Base-by-base conservation (phyloP, 2,113 vertebrate genomes). In the Pionites leucogaster region DNA sequence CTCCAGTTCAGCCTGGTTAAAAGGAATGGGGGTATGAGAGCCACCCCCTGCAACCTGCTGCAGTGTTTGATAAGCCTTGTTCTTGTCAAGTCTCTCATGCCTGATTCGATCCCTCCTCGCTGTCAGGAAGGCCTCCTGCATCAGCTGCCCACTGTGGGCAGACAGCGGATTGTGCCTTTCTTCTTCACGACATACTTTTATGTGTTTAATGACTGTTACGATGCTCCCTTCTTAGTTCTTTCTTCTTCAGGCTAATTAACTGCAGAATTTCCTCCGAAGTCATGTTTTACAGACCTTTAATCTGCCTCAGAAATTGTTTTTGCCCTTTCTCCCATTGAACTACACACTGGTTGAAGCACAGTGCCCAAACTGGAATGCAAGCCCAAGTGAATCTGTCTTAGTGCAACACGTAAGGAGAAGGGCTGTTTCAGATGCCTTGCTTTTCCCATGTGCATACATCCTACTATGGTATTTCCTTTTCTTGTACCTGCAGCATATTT, bases 61-160 rank as follows among this genome's bases (percentile, higher is more conserved):
- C 77, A 53, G 3, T 68, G 53, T 53, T n/a, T 44, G 33, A 17
- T 50, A 31, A 94, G 44, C 50, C 37, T 44, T 65, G 24, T 60
- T 62, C 64, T 75, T 63, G 16, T 13, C 15, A 25, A 46, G 22
- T 69, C 31, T 10, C 33, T 76, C 42, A 19, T 1, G 0, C 7
- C 33, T 68, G 52, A 33, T 9, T 35, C 0, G 0, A 33, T 46
- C 37, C 39, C 78, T 64, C 55, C n/a, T 71, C 4, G 0, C 50
- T 49, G 47, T 41, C 69, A 52, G 59, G 55, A n/a, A 24, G 31
- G 31, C 24, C 8, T 76, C 39, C 57, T 47, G 52, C 2, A 1
- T 11, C 0, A 0, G 35, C 33, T 20, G 24, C 29, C 35, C 23
- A 3, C 52, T 4, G 1, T 23, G 39, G 44, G 29, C 7, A 3